Evolutionary conservation across 2,113 vertebrate genomes (phyloP).

Genomic region (Lepidothrix coronata): DNA sequence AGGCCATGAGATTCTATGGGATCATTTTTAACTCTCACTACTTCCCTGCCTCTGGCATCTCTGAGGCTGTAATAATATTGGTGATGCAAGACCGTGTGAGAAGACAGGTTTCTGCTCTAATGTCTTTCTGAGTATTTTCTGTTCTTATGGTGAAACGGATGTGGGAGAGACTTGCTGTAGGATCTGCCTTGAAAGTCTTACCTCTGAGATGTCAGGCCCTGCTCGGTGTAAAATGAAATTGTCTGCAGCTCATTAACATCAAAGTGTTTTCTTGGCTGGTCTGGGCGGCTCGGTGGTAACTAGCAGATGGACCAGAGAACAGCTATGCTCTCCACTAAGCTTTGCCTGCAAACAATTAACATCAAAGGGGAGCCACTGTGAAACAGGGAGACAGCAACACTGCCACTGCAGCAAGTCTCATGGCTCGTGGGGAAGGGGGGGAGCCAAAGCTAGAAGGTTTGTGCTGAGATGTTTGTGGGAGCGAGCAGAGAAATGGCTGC

Average conservation of each 20-base stretch:
- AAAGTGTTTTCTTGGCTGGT: slow-evolving; percentile 50
- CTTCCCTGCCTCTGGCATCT: background rate
- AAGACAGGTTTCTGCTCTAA: background rate
- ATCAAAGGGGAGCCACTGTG: slow-evolving; percentile 45
- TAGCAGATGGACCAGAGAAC: slow-evolving; percentile 3
- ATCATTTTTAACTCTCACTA: background rate
- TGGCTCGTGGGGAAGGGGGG: background rate
- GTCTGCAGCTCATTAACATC: slow-evolving; percentile 63
- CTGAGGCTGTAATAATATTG: background rate
- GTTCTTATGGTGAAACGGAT: slow-evolving; percentile 5
- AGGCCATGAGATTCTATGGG: fast-evolving
- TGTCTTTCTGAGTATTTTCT: background rate
- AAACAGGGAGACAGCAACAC: background rate
- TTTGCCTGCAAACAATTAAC: slow-evolving; percentile 60
- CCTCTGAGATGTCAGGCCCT: slow-evolving; percentile 10
- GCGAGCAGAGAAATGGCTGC: background rate
- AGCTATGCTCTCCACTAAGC: background rate
- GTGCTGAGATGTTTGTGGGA: background rate
- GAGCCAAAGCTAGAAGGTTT: background rate
- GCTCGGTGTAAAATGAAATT: slow-evolving; percentile 4
- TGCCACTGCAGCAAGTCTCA: background rate
- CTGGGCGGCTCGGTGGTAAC: slow-evolving; percentile 18
- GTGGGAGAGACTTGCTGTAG: slow-evolving; percentile 12
- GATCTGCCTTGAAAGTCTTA: slow-evolving; percentile 19
- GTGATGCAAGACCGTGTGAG: background rate